Base-by-base conservation (phyloP, 2,113 vertebrate genomes). In the Corydoras maculifer region DNA sequence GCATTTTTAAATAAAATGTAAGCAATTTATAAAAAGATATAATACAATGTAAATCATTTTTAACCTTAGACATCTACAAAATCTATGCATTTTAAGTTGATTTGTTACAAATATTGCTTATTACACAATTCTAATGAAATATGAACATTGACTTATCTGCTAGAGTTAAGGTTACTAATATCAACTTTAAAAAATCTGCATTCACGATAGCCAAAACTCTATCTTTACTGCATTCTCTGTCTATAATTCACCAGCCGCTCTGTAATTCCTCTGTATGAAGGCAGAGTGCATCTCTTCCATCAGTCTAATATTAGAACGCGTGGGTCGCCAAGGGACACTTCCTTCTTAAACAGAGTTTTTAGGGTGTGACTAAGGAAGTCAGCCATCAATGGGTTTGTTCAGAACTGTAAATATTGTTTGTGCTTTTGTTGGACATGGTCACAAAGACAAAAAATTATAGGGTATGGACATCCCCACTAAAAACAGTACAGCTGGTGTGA, bases 371-470 rank as follows among this genome's bases (percentile, higher is more conserved):
- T 9, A n/a, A 76, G 72, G 75, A 78, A 72, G 75, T 63, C 76
- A 67, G 72, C 71, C 68, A 79, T 79, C 75, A 77, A 60, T 76
- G 66, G 66, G 70, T 70, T 74, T 78, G 62, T 75, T 71, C 61
- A 61, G 79, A 18, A 69, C 63, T 74, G 67, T 77, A 84, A 82
- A 84, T 74, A 78, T 49, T 74, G 43, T 3, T 51, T 55, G 62
- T 72, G 73, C 70, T 84, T 77, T 84, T 81, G 62, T 78, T 84
- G 76, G 65, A 80, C 60, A 65, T 29, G 13, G 68, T 25, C 43
- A 62, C 58, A 43, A 75, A 70, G 62, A 58, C 67, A 75, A 72
- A 31, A 51, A 30, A 76, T 62, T 73, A 18, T 67, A 7, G 76
- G 63, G 43, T 9, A 75, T 67, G 25, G 62, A 8, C 4, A 72